Evolutionary conservation across 2,797 vertebrate species (phyloP).

Genomic region (Chrysocyon brachyurus): DNA sequence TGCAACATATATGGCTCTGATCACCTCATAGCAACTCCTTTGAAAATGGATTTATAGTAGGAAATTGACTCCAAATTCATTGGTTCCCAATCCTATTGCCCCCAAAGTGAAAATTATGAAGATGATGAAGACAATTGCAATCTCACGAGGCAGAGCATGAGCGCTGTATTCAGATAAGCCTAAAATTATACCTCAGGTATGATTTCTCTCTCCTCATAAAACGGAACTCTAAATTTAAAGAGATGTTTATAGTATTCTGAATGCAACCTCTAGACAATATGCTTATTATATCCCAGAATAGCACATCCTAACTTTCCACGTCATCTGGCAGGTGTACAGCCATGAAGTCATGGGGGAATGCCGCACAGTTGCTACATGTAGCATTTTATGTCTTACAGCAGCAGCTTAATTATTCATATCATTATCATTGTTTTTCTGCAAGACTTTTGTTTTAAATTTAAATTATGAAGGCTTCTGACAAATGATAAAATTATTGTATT

Average conservation of each 20-base stretch:
- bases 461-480: constrained; percentile 52
- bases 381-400: not conserved
- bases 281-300: not conserved
- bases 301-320: not conserved
- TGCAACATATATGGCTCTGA: not conserved
- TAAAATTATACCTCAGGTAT: not conserved
- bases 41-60: constrained; percentile 10
- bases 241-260: not conserved
- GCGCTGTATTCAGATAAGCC: not conserved
- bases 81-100: not conserved
- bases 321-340: not conserved
- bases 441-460: constrained; percentile 43
- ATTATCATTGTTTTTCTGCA: constrained; percentile 71
- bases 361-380: not conserved
- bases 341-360: not conserved
- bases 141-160: not conserved
- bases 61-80: not conserved
- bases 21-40: not conserved
- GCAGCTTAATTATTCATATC: constrained; percentile 70
- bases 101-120: not conserved
- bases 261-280: constrained; percentile 14
- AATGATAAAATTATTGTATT: constrained; percentile 65
- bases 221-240: constrained; percentile 3
- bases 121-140: not conserved
- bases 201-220: constrained; percentile 41